phyloP scores from a whole-genome alignment of 2,888 invertebrate species.

The Amphimallon solstitiale region DNA sequence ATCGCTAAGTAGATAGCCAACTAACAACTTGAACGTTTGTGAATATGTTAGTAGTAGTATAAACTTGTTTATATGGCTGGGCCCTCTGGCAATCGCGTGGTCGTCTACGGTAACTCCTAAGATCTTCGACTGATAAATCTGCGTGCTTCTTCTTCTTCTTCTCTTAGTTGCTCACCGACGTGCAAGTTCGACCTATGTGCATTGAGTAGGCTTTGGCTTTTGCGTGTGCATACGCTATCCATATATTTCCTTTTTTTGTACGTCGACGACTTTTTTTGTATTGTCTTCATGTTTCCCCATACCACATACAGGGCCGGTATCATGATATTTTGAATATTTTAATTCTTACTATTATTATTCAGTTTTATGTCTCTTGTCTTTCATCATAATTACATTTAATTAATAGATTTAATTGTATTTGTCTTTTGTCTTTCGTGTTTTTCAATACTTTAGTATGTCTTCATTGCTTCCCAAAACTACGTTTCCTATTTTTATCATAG shows the following conservation, averaged over 20 bases:
- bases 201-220: slow-evolving; percentile 36
- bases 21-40: slow-evolving; percentile 58
- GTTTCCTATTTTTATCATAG: no score
- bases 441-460: no score
- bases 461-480: no score
- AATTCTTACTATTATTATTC: no score
- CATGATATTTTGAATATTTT: slow-evolving; percentile 3
- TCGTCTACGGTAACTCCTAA: slow-evolving; percentile 48
- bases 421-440: no score
- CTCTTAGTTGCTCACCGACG: slow-evolving; percentile 31
- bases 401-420: no score
- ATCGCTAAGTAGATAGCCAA: slow-evolving; percentile 58
- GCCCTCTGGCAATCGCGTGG: slow-evolving; percentile 52
- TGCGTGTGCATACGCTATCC: slow-evolving; percentile 45
- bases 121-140: slow-evolving; percentile 50
- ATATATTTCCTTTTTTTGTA: slow-evolving; percentile 35
- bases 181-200: slow-evolving; percentile 29
- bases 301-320: slow-evolving; percentile 14
- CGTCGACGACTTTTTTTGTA: slow-evolving; percentile 41
- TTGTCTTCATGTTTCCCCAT: slow-evolving; percentile 15
- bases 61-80: slow-evolving; percentile 55
- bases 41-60: slow-evolving; percentile 57
- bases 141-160: slow-evolving; percentile 45
- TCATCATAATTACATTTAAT: no score
- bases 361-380: no score